Evolutionary conservation across 2,888 invertebrate genomes (phyloP).

Genomic region (Drosophila ochracea): DNA sequence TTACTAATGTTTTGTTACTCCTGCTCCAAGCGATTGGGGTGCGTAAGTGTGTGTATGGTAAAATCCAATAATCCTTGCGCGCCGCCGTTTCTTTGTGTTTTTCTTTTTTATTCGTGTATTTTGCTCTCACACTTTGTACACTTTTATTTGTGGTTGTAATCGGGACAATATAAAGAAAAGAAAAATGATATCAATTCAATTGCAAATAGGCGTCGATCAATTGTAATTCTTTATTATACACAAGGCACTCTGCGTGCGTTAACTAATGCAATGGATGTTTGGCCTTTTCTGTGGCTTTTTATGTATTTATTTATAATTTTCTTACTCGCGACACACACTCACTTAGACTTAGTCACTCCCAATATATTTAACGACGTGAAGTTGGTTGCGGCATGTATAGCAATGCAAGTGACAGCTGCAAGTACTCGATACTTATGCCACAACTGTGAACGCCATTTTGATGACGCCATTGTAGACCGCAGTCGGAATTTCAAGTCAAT

Average conservation of each 20-base stretch:
- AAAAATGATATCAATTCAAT: slow-evolving; percentile 66
- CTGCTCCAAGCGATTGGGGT: slow-evolving; percentile 49
- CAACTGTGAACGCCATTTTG: slow-evolving; percentile 50
- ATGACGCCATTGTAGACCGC: slow-evolving; percentile 49
- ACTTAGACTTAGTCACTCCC: slow-evolving; percentile 79
- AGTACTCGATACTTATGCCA: slow-evolving; percentile 50
- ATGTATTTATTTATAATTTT: slow-evolving; percentile 72
- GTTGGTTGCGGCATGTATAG: slow-evolving; percentile 69
- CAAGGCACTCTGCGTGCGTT: slow-evolving; percentile 19
- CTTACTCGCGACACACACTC: slow-evolving; percentile 67
- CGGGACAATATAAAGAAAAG: slow-evolving; percentile 73
- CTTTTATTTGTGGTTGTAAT: slow-evolving; percentile 76
- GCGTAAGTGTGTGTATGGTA: slow-evolving; percentile 51
- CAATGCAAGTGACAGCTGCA: slow-evolving; percentile 53
- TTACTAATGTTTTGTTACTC: slow-evolving; percentile 52
- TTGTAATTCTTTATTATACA: slow-evolving; percentile 28
- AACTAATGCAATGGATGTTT: slow-evolving; percentile 39
- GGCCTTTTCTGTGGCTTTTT: slow-evolving; percentile 39
- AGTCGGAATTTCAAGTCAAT: not conserved
- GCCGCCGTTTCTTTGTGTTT: slow-evolving; percentile 67
- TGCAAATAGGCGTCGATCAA: slow-evolving; percentile 43
- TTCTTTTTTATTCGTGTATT: slow-evolving; percentile 55
- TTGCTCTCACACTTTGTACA: slow-evolving; percentile 75
- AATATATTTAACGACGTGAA: slow-evolving; percentile 60
- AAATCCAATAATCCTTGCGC: slow-evolving; percentile 78